Percentiles rank a stretch among this genome's conserved stretches.
Evolutionary conservation across 2,113 vertebrate species (phyloP).

Genomic region (Emberiza fucata): DNA sequence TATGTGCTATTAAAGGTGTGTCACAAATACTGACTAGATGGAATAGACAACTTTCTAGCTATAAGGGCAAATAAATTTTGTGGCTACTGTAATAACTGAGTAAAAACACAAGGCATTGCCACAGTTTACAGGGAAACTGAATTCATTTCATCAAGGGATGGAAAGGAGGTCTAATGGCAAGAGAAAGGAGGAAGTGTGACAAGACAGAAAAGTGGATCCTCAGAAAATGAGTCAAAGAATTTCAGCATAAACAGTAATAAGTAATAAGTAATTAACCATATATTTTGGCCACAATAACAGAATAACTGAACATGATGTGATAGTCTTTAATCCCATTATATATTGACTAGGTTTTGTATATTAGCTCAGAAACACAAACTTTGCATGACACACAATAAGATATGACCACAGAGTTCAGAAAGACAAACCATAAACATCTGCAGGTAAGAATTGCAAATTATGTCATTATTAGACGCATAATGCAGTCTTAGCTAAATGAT

Average conservation of each 20-base stretch:
- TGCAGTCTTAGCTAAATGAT: not conserved
- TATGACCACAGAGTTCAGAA: not conserved
- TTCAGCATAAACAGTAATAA: not conserved
- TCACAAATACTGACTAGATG: not conserved
- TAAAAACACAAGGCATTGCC: not conserved
- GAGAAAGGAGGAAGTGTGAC: not conserved
- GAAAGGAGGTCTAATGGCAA: not conserved
- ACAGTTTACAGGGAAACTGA: not conserved
- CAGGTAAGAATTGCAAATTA: not conserved
- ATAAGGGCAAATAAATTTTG: not conserved
- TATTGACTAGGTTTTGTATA: not conserved
- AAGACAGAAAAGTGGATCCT: not conserved
- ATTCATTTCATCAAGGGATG: not conserved
- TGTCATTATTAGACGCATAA: not conserved
- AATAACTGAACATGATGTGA: not conserved
- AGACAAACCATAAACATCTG: not conserved
- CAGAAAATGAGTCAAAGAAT: not conserved
- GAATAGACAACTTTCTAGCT: not conserved
- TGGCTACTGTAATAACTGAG: not conserved
- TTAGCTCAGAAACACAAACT: not conserved
- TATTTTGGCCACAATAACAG: not conserved
- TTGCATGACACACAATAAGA: not conserved
- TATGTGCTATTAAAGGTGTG: not conserved
- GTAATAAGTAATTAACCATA: not conserved
- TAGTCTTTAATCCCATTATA: not conserved